Conservation (phyloP, 1,140 invertebrate genomes). For the Chlorops oryzae region DNA sequence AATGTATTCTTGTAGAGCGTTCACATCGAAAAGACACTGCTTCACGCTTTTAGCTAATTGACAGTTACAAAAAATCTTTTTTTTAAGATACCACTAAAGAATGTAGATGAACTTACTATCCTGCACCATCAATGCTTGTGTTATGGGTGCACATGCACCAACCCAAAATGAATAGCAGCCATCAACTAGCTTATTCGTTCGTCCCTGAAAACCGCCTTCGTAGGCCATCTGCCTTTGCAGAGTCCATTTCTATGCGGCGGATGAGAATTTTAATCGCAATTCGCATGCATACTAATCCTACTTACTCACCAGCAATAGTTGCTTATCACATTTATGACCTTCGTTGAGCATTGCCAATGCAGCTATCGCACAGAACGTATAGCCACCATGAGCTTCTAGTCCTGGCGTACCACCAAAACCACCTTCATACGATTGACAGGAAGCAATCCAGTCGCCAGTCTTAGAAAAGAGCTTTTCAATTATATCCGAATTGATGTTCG, state of each 20-base stretch:
- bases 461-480: constrained; percentile 73
- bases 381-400: constrained; percentile 97
- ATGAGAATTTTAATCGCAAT: neutral
- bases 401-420: constrained; percentile 92
- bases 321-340: constrained; percentile 71
- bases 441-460: constrained; percentile 84
- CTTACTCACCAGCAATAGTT: constrained; percentile 63
- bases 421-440: constrained; percentile 97
- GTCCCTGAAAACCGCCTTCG: constrained; percentile 89
- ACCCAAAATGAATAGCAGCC: constrained; percentile 99
- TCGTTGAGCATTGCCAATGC: constrained; percentile 75
- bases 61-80: neutral
- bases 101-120: constrained; percentile 37
- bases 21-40: constrained; percentile 65
- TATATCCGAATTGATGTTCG: constrained; percentile 62
- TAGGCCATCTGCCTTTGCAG: constrained; percentile 83
- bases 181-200: constrained; percentile 98
- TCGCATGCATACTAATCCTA: constrained; percentile 5
- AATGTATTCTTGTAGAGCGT: constrained; percentile 91
- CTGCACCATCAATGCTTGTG: constrained; percentile 56
- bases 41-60: constrained; percentile 22
- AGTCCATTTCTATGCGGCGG: constrained; percentile 69
- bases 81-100: neutral
- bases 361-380: constrained; percentile 94
- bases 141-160: constrained; percentile 79